Evolutionary conservation across 2,797 vertebrate genomes (phyloP).

Genomic region (Cuculus canorus): DNA sequence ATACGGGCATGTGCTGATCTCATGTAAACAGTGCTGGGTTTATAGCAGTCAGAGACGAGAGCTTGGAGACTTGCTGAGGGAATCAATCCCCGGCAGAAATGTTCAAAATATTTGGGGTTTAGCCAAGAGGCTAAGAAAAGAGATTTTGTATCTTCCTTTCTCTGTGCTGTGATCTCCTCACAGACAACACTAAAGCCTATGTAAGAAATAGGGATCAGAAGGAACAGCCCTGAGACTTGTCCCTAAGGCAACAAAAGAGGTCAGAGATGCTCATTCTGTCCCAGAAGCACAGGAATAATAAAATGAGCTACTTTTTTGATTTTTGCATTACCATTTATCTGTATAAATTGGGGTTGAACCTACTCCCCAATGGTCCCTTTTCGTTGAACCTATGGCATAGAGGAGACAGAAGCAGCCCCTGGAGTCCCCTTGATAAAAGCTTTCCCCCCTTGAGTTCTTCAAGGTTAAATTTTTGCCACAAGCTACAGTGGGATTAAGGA

Average conservation of each 20-base stretch:
- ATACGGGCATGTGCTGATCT: background rate
- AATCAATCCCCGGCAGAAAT: background rate
- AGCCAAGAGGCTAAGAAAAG: conserved; percentile 10
- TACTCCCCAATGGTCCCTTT: background rate
- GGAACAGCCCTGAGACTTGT: background rate
- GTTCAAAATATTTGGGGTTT: background rate
- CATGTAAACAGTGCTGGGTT: conserved; percentile 2
- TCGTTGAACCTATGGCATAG: background rate
- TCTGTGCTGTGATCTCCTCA: background rate
- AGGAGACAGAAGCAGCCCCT: background rate
- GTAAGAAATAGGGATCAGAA: background rate
- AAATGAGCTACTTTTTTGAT: background rate
- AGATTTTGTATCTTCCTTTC: background rate
- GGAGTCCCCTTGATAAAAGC: background rate
- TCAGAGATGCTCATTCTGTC: background rate
- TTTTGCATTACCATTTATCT: background rate
- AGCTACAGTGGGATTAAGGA: background rate
- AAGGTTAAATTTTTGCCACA: background rate
- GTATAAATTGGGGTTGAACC: background rate
- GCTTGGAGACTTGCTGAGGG: background rate
- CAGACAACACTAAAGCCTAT: background rate
- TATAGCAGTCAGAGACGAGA: background rate
- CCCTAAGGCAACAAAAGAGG: background rate
- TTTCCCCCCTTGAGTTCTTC: background rate
- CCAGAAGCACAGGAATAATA: background rate